Evolutionary conservation across 2,113 vertebrate genomes (phyloP).

Genomic region (Phalacrocorax pelagicus): DNA sequence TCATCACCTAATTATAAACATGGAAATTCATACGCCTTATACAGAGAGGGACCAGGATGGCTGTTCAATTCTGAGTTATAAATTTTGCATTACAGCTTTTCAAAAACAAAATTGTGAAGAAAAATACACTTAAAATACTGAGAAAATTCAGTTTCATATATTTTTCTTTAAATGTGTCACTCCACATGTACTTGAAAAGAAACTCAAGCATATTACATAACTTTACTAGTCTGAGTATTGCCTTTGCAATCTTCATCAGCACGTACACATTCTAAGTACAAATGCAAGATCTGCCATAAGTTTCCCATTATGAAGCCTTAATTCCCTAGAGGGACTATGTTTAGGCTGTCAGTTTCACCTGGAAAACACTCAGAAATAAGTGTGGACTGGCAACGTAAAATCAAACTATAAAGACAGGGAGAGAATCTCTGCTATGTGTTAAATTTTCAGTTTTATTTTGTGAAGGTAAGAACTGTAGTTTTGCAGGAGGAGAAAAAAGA

Average conservation of each 20-base stretch:
- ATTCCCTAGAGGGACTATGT: neutral
- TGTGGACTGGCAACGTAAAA: neutral
- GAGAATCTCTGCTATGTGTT: neutral
- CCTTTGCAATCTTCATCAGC: neutral
- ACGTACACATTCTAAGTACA: neutral
- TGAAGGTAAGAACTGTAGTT: neutral
- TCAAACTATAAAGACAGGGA: neutral
- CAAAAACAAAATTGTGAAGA: neutral
- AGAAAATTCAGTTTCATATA: neutral
- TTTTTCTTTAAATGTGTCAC: neutral
- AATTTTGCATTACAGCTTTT: neutral
- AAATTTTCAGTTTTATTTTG: neutral
- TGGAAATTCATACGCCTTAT: neutral
- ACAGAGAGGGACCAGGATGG: neutral
- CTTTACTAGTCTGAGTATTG: neutral
- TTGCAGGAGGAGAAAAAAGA: neutral
- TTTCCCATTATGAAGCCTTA: neutral
- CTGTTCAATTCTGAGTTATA: neutral
- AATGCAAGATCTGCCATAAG: neutral
- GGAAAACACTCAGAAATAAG: neutral
- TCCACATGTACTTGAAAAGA: neutral
- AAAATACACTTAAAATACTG: neutral
- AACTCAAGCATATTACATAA: neutral
- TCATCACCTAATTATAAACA: neutral
- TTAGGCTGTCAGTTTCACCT: neutral